A percentile compares a stretch with the other conserved stretches of the same genome.
Evolutionary conservation across 2,888 invertebrate species (phyloP).

Genomic region (Cryptocephalus moraei): DNA sequence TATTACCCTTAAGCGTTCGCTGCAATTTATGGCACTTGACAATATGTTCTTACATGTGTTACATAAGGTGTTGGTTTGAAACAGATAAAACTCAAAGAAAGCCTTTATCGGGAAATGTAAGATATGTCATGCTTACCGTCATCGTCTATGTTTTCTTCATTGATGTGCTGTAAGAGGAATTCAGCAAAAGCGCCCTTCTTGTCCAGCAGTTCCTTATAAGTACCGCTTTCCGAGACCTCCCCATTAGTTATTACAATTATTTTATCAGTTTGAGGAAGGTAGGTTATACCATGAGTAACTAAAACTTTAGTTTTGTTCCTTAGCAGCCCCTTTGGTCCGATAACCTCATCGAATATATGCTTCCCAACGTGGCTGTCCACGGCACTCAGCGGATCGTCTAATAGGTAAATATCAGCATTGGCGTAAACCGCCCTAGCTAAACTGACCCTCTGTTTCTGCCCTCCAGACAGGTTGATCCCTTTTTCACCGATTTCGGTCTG

Average conservation of each 20-base stretch:
- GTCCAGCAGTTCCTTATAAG: conserved; percentile 37
- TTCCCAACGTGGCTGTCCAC: conserved; percentile 93
- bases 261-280: conserved; percentile 43
- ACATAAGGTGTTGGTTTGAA: no score
- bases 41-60: no score
- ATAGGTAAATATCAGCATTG: conserved; percentile 75
- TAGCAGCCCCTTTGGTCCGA: conserved; percentile 36
- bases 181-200: conserved; percentile 32
- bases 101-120: no score
- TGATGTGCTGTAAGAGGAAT: conserved; percentile 24
- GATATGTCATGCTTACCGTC: conserved; percentile 11
- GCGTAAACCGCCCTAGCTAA: conserved; percentile 83
- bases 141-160: conserved; percentile 30
- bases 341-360: conserved; percentile 25
- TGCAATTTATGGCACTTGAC: no score
- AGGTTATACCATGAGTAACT: conserved; percentile 49
- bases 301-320: conserved; percentile 41
- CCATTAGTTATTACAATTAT: conserved; percentile 44
- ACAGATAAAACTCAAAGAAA: no score
- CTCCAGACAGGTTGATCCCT: conserved; percentile 62
- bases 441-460: conserved; percentile 82
- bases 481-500: conserved; percentile 48
- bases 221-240: conserved; percentile 39
- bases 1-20: no score
- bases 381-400: conserved; percentile 92